A percentile compares a stretch with the other conserved stretches of the same genome.
These are phyloP conservation scores for Prietella phreatophila DNA, from an alignment of 2,113 vertebrate species.

Conservation along the genomic window DNA sequence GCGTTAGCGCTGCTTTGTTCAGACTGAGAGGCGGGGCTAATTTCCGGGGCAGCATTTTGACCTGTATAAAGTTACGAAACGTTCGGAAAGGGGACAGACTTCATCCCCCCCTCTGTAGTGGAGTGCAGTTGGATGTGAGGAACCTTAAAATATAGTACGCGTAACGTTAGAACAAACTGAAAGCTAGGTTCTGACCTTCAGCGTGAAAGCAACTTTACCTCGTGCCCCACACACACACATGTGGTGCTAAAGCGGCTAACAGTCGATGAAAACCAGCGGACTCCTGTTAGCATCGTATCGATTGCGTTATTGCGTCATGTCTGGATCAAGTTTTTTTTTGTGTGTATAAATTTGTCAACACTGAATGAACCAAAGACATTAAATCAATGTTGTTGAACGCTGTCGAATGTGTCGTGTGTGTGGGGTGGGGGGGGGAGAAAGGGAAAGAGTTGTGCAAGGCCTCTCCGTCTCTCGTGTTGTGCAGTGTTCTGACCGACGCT, in stretches of 20 bases:
- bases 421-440: background rate
- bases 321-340: background rate
- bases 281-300: background rate
- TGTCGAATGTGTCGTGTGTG: background rate
- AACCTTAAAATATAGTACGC: background rate
- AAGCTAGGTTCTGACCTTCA: background rate
- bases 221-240: too few species aligned
- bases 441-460: background rate
- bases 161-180: background rate
- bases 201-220: background rate
- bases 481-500: conserved; percentile 24
- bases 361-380: conserved; percentile 1
- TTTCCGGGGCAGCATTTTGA: background rate
- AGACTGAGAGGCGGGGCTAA: background rate
- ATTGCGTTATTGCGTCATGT: background rate
- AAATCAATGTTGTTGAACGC: background rate
- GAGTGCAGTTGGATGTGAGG: background rate
- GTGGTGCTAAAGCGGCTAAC: background rate
- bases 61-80: background rate
- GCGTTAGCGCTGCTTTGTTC: background rate
- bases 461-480: too few species aligned
- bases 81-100: background rate
- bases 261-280: background rate
- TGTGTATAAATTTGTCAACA: background rate
- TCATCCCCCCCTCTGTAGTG: background rate